phyloP scores from a whole-genome alignment of 2,797 vertebrate species.

The Enteromius paludinosus region DNA sequence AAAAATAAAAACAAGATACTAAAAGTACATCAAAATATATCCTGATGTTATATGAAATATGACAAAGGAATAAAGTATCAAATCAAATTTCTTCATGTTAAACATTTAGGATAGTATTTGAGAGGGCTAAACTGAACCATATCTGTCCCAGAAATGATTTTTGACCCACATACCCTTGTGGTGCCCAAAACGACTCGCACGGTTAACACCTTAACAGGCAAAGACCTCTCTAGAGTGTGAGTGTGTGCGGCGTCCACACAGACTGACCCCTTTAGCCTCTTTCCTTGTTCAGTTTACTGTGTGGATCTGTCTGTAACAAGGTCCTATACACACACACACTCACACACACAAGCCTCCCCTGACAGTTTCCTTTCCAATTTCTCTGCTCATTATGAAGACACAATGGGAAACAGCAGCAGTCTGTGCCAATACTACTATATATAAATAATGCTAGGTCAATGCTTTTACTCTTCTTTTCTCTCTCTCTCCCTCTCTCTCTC shows the following conservation, averaged over 20 bases:
- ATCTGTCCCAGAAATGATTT: constrained; percentile 70
- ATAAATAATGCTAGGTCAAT: constrained; percentile 86
- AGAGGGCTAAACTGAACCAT: neutral
- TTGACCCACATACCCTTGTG: constrained; percentile 76
- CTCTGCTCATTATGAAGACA: constrained; percentile 79
- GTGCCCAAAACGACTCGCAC: constrained; percentile 72
- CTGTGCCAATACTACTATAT: constrained; percentile 75
- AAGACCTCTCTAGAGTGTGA: constrained; percentile 43
- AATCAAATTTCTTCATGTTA: neutral
- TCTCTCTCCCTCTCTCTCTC: constrained; percentile 40
- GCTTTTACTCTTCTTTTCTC: constrained; percentile 69
- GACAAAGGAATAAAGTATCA: neutral
- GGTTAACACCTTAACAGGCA: constrained; percentile 70
- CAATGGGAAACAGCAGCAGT: constrained; percentile 76
- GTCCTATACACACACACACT: constrained; percentile 48
- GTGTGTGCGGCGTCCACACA: constrained; percentile 50
- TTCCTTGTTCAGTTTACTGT: constrained; percentile 72
- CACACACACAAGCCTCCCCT: constrained; percentile 53
- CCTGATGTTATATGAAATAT: too few species aligned
- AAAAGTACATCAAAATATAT: neutral
- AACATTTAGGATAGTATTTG: neutral
- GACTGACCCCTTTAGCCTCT: constrained; percentile 64
- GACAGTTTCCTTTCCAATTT: constrained; percentile 72
- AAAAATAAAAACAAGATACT: too few species aligned
- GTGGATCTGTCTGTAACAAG: constrained; percentile 63